Evolutionary conservation across 2,888 invertebrate species (phyloP).

Genomic region (Siphonodentalium dalli): DNA sequence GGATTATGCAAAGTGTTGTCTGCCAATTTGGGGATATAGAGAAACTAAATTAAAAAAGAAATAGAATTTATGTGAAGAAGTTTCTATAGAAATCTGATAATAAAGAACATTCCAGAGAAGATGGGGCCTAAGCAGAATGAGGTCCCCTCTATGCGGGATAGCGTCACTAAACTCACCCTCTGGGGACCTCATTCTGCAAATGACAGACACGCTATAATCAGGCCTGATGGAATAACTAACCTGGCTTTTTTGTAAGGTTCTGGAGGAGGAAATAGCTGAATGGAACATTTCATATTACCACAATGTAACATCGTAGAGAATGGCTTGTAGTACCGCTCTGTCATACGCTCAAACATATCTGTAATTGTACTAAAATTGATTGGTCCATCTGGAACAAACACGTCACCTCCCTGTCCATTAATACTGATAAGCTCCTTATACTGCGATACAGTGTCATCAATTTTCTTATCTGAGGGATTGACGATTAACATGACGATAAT

Average conservation of each 20-base stretch:
- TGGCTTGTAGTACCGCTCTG: constrained; percentile 77
- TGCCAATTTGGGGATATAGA: no score
- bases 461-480: constrained; percentile 59
- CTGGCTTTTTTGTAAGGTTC: constrained; percentile 65
- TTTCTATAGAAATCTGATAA: no score
- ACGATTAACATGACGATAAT: constrained; percentile 70
- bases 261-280: constrained; percentile 79
- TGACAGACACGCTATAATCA: no score
- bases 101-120: no score
- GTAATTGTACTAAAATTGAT: constrained; percentile 64
- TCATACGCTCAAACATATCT: constrained; percentile 73
- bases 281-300: constrained; percentile 77
- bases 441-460: constrained; percentile 72
- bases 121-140: no score
- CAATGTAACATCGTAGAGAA: constrained; percentile 78
- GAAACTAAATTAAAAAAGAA: no score
- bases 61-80: no score
- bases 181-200: no score
- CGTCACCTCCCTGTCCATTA: constrained; percentile 68
- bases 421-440: constrained; percentile 84
- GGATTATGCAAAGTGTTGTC: no score
- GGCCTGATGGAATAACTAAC: constrained; percentile 40
- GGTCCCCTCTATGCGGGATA: no score
- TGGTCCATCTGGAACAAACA: constrained; percentile 60
- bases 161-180: no score